These are phyloP conservation scores for Eubasilissa regina DNA, from an alignment of 1,140 invertebrate species.

Conservation along the genomic window DNA sequence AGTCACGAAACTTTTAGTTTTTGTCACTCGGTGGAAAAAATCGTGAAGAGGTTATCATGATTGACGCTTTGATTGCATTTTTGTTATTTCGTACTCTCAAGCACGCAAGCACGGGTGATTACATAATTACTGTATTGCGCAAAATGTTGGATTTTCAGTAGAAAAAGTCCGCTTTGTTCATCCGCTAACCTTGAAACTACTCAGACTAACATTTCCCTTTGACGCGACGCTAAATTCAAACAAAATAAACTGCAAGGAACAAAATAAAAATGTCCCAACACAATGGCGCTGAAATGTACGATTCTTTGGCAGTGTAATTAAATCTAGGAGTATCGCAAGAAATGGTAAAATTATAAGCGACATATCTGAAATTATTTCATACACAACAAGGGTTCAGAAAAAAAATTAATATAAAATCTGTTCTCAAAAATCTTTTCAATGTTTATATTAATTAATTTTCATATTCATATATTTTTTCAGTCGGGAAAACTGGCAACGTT, in stretches of 20 bases:
- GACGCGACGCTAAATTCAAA: neutral
- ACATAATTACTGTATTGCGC: conserved; percentile 54
- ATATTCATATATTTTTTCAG: too few species aligned
- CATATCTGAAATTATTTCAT: too few species aligned
- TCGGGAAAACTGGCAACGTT: too few species aligned
- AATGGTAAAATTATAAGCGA: too few species aligned
- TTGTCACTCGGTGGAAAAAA: conserved; percentile 14
- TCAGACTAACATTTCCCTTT: conserved; percentile 47
- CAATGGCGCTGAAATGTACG: neutral
- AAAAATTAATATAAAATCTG: too few species aligned
- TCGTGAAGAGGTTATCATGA: conserved; percentile 29
- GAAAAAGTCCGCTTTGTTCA: conserved; percentile 53
- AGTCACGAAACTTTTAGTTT: neutral
- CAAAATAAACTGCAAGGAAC: conserved; percentile 2
- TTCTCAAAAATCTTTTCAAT: too few species aligned
- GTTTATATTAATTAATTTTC: too few species aligned
- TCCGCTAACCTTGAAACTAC: conserved; percentile 46
- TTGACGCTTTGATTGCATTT: conserved; percentile 47
- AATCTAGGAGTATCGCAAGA: too few species aligned
- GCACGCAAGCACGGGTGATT: conserved; percentile 54
- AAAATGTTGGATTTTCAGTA: conserved; percentile 50
- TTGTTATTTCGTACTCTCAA: conserved; percentile 43
- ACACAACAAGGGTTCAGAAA: too few species aligned
- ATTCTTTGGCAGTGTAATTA: neutral
- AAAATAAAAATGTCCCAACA: neutral